Evolutionary conservation across 2,888 invertebrate genomes (phyloP).

Genomic region (Hecatera dysodea): DNA sequence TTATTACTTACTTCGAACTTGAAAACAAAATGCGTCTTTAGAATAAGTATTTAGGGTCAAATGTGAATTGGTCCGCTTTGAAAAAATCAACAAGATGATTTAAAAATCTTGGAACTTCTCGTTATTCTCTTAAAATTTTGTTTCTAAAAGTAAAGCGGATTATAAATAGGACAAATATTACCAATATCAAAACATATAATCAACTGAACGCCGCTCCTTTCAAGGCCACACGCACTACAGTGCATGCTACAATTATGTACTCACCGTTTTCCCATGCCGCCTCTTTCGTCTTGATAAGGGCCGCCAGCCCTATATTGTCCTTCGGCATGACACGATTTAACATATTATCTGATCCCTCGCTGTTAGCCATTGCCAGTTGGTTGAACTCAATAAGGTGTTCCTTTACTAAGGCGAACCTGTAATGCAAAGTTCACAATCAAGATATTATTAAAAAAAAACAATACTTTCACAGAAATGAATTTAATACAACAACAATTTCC

Average conservation of each 20-base stretch:
- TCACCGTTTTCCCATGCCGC: constrained; percentile 97
- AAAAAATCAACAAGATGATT: background rate
- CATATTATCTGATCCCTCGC: constrained; percentile 99
- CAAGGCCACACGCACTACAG: constrained; percentile 25
- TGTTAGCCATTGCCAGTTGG: constrained; percentile 99
- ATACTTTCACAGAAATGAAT: too few relatives aligned
- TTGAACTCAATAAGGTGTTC: constrained; percentile 99
- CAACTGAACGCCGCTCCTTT: background rate
- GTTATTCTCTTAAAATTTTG: background rate
- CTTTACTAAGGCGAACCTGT: constrained; percentile 97
- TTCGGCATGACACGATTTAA: constrained; percentile 99
- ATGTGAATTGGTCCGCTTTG: background rate
- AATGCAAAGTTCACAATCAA: constrained; percentile 63
- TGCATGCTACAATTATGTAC: constrained; percentile 61
- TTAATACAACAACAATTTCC: too few relatives aligned
- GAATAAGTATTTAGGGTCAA: background rate
- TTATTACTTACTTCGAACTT: constrained; percentile 11
- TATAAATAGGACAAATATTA: too few relatives aligned
- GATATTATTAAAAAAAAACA: constrained; percentile 19
- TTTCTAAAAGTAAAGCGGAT: background rate
- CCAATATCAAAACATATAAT: background rate
- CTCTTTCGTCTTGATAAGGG: constrained; percentile 98
- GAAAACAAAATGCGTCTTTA: background rate
- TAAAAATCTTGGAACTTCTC: background rate
- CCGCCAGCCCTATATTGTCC: constrained; percentile 99